Evolutionary conservation across 1,140 invertebrate genomes (phyloP), one percentile per base, ranked within the genome.

Genomic region (Papilio machaon): DNA sequence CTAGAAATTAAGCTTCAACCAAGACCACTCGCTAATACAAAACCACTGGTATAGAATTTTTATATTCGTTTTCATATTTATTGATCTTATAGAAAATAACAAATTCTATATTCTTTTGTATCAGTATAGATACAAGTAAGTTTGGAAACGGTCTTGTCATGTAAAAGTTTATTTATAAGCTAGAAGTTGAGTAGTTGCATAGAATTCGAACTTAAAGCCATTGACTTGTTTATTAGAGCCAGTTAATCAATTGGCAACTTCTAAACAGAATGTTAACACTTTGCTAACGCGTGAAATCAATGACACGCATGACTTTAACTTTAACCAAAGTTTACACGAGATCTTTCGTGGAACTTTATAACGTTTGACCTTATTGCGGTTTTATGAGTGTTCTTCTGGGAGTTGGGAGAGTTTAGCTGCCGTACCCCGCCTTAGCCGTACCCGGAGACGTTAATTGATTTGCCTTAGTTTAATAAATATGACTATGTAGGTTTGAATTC

Each of bases 171-270:
- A 82, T 77, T 81, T 82, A 54, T 73, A 80, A 70, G 30, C 38
- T 73, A n/a, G 67, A 73, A 81, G 64, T 81, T 64, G 52, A 49
- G 54, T 73, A 64, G 73, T 76, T 73, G 60, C 35, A 78, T 80
- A 84, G 46, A 80, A 81, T 70, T 83, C 54, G 64, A 73, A 46
- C 67, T n/a, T 30, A 11, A 60, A 54, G 23, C 17, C 30, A 79
- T 47, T 13, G 47, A 60, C 67, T 82, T 80, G 79, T 83, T 84
- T 67, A 82, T 60, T 81, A 82, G 58, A 77, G 80, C 81, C 38
- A 58, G 58, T 80, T 84, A 83, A 87, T 86, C 86, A 84, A 88
- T 87, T 85, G 84, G 77, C 67, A 79, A 73, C 77, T 79, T 80
- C 52, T 52, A 9, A 60, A 73, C 46, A 83, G 73, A 88, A 84